A percentile compares a stretch with the other conserved stretches of the same genome.
These are phyloP conservation scores for Gymnodraco acuticeps DNA, from an alignment of 2,797 vertebrate genomes.

Conservation along the genomic window DNA sequence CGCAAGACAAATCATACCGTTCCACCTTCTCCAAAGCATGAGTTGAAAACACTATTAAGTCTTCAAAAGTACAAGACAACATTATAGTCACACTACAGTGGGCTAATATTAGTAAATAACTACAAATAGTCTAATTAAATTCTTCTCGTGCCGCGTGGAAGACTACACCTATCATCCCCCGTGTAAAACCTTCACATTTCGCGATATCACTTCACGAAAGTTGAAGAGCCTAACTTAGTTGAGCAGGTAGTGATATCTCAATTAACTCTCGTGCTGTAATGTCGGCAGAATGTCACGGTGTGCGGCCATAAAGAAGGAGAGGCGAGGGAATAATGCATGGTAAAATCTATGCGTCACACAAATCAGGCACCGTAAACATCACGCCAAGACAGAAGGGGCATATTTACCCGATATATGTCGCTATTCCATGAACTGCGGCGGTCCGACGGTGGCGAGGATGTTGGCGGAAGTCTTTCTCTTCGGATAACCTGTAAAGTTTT, in stretches of 20 bases:
- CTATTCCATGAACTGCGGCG: slow-evolving; percentile 78
- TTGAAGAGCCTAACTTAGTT: slow-evolving; percentile 35
- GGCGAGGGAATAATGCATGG: slow-evolving; percentile 67
- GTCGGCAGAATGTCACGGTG: slow-evolving; percentile 26
- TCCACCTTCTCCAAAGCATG: slow-evolving; percentile 54
- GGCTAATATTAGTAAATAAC: neutral
- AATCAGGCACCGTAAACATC: slow-evolving; percentile 64
- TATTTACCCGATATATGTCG: slow-evolving; percentile 81
- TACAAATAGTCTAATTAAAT: slow-evolving; percentile 18
- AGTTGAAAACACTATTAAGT: slow-evolving; percentile 36
- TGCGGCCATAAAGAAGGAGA: slow-evolving; percentile 37
- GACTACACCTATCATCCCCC: slow-evolving; percentile 4
- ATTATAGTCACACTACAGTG: slow-evolving; percentile 3
- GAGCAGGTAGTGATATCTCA: neutral
- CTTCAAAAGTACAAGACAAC: slow-evolving; percentile 26
- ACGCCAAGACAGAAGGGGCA: slow-evolving; percentile 36
- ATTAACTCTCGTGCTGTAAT: neutral
- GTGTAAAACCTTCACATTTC: slow-evolving; percentile 16
- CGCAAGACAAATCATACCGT: slow-evolving; percentile 60
- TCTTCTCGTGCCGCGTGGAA: slow-evolving; percentile 9
- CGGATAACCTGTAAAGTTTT: slow-evolving; percentile 82
- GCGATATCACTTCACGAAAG: slow-evolving; percentile 43
- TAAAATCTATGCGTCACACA: slow-evolving; percentile 79
- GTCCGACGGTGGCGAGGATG: slow-evolving; percentile 67
- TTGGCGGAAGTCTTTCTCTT: slow-evolving; percentile 51